Evolutionary conservation across 2,113 vertebrate species (phyloP), one percentile per base, ranked within the genome.

Genomic region (Nesoenas mayeri): DNA sequence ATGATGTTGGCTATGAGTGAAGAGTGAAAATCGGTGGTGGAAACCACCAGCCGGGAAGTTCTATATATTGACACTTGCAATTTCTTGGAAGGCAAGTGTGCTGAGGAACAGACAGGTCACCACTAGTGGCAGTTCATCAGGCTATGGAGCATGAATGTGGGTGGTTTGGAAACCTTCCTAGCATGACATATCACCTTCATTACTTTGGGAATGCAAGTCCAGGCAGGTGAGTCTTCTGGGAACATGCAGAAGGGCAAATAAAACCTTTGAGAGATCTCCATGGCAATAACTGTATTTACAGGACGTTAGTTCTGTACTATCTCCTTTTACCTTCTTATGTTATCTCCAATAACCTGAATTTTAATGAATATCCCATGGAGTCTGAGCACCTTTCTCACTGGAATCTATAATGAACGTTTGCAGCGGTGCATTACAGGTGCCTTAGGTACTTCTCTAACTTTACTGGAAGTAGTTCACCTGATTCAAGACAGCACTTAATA

Each of bases 111-210:
- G 34, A 36, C 34, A 32, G 48, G 48, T 26, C 0, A 2, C 38
- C 25, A 44, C 72, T 11, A 0, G 1, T 16, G 28, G 42, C 7
- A 4, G 25, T 64, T 88, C 32, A 15, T 51, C 57, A 47, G 32
- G 26, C 78, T 57, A 28, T 38, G n/a, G n/a, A 75, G 53, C 1
- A 0, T 28, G 26, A 77, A 21, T 0, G 0, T 31, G 60, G 32
- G 25, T 3, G 2, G 54, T 73, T 56, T 78, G 60, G 66, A 17
- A 8, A 13, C 60, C 34, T 75, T 51, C 9, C 34, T 40, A 11
- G 26, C 15, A 20, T 5, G 47, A 26, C 36, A 40, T 16, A n/a
- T 7, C 44, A 20, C 44, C 12, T 84, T 61, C 53, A 3, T 29
- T 56, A 29, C 51, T 32, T 60, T 36, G 18, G 64, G 64, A 54